Base-by-base conservation (phyloP, 2,797 vertebrate genomes). In the Notamacropus eugenii region DNA sequence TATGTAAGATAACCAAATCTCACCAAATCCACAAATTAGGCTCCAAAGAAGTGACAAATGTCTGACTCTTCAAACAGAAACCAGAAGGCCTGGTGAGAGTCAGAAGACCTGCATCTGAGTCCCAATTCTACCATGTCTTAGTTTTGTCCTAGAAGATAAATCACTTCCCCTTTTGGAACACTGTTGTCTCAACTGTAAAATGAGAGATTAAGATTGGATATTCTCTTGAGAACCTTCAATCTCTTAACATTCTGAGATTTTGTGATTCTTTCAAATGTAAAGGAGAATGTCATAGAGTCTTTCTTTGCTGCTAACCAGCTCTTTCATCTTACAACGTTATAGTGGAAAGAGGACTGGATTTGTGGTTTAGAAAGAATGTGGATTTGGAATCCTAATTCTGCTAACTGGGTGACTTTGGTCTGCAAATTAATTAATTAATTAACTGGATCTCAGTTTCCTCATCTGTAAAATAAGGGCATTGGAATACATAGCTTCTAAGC, bases 111-210 rank as follows among this genome's bases (percentile, higher is more conserved):
- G 28, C 16, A 46, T 40, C 50, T 10, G 52, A 14, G 24, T 46
- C 16, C 22, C 74, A 29, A 74, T 82, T 31, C 14, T 9, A 1
- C 10, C 31, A 28, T 46, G 12, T 50, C 54, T 29, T 40, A 46
- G 54, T 1, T 24, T 3, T 1, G 0, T 40, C 24, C 27, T 56
- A 1, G 29, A 3, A 19, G 3, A 19, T 52, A 62, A 90, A 22
- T 29, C 8, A 50, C 54, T 62, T 34, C 27, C 29, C n/a, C 55
- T 28, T n/a, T 67, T 12, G 13, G 19, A 14, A 59, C 91, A 94
- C 28, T 28, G 55, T 29, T 19, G 1, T 62, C 56, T 95, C 55
- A 29, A 27, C 52, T 54, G 91, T 54, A 19, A 62, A 93, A 59
- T 4, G 27, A n/a, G 46, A 40, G 4, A n/a, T 3, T 50, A 27